phyloP scores from a whole-genome alignment of 2,797 vertebrate species.

The Anolis apletophallus region DNA sequence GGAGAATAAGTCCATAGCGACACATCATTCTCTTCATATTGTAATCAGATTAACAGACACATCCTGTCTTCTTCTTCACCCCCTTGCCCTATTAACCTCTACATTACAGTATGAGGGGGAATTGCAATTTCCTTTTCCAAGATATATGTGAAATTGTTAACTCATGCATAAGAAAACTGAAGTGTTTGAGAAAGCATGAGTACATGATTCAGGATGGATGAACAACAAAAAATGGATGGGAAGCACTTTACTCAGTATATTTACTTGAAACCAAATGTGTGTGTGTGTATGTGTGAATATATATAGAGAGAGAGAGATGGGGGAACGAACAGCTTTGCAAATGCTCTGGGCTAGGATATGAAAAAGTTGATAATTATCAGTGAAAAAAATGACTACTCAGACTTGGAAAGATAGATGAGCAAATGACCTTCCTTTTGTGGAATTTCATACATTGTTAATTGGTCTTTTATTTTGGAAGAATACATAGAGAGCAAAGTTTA shows the following conservation, averaged over 20 bases:
- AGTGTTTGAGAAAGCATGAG: not conserved
- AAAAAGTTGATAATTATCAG: not conserved
- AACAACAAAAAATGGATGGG: not conserved
- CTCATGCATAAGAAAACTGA: not conserved
- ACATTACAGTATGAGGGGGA: not conserved
- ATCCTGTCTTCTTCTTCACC: not conserved
- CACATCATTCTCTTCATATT: not conserved
- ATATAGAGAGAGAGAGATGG: no score
- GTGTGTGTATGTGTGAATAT: no score
- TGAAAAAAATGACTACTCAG: not conserved
- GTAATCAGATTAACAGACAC: not conserved
- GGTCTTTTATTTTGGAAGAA: not conserved
- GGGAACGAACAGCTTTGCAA: not conserved
- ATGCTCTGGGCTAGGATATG: not conserved
- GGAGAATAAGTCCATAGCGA: not conserved
- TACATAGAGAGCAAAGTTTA: not conserved
- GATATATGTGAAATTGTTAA: not conserved
- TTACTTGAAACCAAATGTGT: not conserved
- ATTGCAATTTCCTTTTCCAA: not conserved
- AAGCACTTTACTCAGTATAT: not conserved
- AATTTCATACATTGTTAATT: not conserved
- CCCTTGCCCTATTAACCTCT: not conserved
- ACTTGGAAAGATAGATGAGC: not conserved
- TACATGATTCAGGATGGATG: not conserved
- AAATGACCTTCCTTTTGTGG: not conserved